Conservation (phyloP, 2,113 vertebrate genomes). For the Rutilus rutilus region DNA sequence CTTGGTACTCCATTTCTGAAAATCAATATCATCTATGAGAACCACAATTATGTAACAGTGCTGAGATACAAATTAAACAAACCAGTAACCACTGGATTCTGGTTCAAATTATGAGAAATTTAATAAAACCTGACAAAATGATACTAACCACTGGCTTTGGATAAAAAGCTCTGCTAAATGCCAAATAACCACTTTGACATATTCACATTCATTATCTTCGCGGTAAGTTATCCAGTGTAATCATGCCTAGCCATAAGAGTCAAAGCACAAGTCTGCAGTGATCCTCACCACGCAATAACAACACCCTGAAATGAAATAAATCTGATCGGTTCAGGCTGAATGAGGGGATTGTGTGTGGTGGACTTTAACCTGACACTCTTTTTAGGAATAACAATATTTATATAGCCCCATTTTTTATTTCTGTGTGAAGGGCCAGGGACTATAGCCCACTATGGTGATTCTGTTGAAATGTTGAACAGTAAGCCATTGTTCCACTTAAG, state of each 20-base stretch:
- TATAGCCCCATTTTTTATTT: conserved; percentile 63
- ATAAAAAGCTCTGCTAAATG: conserved; percentile 36
- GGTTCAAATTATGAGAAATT: conserved; percentile 35
- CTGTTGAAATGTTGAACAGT: conserved; percentile 51
- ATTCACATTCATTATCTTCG: conserved; percentile 36
- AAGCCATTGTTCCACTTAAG: conserved; percentile 51
- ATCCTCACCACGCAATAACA: conserved; percentile 55
- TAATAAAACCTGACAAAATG: conserved; percentile 28
- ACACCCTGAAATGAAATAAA: conserved; percentile 67
- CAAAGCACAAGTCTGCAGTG: conserved; percentile 36
- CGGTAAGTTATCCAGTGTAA: conserved; percentile 28
- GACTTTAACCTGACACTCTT: conserved; percentile 67
- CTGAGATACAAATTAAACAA: conserved; percentile 24
- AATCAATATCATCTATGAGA: conserved; percentile 13
- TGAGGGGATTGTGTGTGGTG: conserved; percentile 59
- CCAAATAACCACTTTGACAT: conserved; percentile 37
- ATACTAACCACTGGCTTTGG: conserved; percentile 31
- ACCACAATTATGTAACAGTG: conserved; percentile 64
- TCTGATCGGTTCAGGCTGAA: conserved; percentile 66
- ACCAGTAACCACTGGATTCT: conserved; percentile 29
- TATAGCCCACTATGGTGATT: conserved; percentile 37
- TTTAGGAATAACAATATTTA: conserved; percentile 66
- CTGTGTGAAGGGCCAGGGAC: conserved; percentile 44
- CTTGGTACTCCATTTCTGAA: conserved; percentile 49
- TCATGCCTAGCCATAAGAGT: conserved; percentile 33